These are phyloP conservation scores for Mesorhabditis spiculigera DNA, from an alignment of 2,888 invertebrate genomes.

Conservation along the genomic window DNA sequence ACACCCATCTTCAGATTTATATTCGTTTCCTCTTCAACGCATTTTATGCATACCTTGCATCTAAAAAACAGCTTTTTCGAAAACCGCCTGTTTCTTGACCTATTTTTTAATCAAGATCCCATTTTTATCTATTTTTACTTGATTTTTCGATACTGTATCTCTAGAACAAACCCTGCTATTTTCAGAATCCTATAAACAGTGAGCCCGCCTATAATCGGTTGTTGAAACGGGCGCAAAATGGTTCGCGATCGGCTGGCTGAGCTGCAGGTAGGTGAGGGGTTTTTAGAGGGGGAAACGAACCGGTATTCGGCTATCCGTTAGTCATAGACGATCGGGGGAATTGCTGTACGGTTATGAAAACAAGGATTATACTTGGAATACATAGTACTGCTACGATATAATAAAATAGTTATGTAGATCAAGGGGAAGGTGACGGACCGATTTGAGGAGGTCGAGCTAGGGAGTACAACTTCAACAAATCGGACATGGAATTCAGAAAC, in stretches of 20 bases:
- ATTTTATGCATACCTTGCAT: too few relatives aligned
- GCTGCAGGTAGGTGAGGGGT: conserved; percentile 24
- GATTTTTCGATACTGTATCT: too few relatives aligned
- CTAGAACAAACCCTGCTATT: too few relatives aligned
- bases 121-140: too few relatives aligned
- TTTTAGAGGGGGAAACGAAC: background rate
- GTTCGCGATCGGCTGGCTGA: conserved; percentile 33
- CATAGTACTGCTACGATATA: background rate
- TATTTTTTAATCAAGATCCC: too few relatives aligned
- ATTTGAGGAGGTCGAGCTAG: conserved; percentile 44
- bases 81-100: background rate
- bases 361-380: background rate
- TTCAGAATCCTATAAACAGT: too few relatives aligned
- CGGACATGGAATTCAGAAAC: background rate
- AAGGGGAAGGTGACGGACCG: conserved; percentile 38
- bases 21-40: too few relatives aligned
- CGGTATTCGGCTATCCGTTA: too few relatives aligned
- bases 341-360: too few relatives aligned
- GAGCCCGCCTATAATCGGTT: too few relatives aligned
- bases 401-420: conserved; percentile 11
- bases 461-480: conserved; percentile 23
- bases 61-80: background rate
- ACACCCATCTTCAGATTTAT: too few relatives aligned
- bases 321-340: background rate
- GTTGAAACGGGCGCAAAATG: background rate